Conservation (phyloP, 2,113 vertebrate species). For the Saiga tatarica region DNA sequence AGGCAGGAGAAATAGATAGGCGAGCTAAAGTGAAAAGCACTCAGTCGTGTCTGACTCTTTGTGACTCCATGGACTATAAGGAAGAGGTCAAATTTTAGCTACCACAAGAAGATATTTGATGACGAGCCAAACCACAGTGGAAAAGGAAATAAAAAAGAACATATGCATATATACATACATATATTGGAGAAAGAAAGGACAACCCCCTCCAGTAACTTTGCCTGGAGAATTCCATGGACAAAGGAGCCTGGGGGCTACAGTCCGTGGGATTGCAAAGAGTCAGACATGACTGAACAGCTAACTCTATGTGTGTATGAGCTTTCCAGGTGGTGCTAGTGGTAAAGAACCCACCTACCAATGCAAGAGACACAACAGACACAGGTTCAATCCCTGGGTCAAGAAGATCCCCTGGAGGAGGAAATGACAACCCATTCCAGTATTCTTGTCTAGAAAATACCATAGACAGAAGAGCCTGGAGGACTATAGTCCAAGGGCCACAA, state of each 20-base stretch:
- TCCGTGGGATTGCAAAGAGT: neutral
- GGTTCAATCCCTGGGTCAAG: neutral
- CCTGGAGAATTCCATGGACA: neutral
- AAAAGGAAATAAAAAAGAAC: neutral
- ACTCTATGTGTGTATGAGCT: neutral
- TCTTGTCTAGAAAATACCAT: neutral
- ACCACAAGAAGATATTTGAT: neutral
- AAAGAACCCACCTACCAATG: neutral
- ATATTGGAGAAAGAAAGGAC: neutral
- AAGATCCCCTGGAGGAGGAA: neutral
- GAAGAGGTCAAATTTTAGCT: neutral
- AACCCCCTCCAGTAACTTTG: neutral
- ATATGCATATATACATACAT: neutral
- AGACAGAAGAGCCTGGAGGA: neutral
- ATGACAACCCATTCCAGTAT: neutral
- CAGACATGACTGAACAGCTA: neutral
- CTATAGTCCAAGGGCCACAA: neutral
- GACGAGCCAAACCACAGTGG: neutral
- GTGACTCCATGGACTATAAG: neutral
- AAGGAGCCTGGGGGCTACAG: neutral
- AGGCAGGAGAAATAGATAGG: neutral
- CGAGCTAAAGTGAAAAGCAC: neutral
- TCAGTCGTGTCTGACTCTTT: fast-evolving
- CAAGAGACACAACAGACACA: neutral
- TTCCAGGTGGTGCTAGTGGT: neutral